Base-by-base conservation (phyloP, 2,113 vertebrate species). In the Brachypodius melanocephalos region DNA sequence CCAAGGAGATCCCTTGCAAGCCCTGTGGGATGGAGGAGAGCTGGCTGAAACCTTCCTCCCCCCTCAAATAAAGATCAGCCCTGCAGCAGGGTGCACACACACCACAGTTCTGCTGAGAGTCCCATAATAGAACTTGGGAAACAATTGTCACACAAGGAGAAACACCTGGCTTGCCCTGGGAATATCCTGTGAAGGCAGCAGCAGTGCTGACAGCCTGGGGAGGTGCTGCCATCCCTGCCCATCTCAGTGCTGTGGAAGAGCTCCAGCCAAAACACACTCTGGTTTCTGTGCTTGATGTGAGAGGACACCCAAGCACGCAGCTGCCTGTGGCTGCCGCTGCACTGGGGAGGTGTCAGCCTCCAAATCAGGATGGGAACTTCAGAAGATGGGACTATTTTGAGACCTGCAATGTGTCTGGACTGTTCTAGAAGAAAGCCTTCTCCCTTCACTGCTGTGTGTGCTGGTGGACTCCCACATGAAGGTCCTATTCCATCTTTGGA, bases 101-200 rank as follows among this genome's bases (percentile, higher is more conserved):
- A 10, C 17, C 52, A 6, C 1, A 6, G 42, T 2, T 54, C 43
- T 81, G 28, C 6, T 77, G 34, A 29, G 19, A 73, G 12, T 10
- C 38, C 29, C 0, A 0, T 6, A 25, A 9, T 0, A 49, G 74
- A 28, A 18, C 19, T 19, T 57, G 38, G 9, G 73, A 69, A 83
- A 62, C 18, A 83, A 1, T 26, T 40, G 31, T 14, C 14, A 26
- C 24, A 15, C 21, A 54, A 19, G 46, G 49, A 5, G 4, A 82
- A 92, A 83, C 21, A 45, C 8, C 8, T 69, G 55, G 26, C 11
- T 58, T 67, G 42, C 31, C 36, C 17, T 85, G 80, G 62, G 76
- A 22, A 14, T 40, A 45, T 29, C 51, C 72, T 65, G 21, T 38
- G 65, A 84, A 40, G 26, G 36, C 54, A 65, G 24, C 38, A 92